A percentile compares a stretch with the other conserved stretches of the same genome.
Evolutionary conservation across 2,113 vertebrate species (phyloP).

Genomic region (Callocephalon fimbriatum): DNA sequence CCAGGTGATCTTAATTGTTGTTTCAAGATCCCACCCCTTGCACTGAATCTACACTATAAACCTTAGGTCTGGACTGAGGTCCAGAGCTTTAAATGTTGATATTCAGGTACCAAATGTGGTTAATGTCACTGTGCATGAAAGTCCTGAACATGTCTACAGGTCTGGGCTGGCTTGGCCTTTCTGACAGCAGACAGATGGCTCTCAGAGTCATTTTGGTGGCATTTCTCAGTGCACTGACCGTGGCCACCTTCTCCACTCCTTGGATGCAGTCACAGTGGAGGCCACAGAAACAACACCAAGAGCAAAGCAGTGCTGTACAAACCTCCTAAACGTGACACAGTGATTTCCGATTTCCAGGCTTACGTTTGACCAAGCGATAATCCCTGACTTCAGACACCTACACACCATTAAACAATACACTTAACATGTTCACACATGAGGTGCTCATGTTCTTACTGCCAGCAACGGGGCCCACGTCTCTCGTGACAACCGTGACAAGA

Average conservation of each 20-base stretch:
- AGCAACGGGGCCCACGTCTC: accelerated
- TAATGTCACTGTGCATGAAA: neutral
- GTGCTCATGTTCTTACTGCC: neutral
- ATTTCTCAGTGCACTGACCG: neutral
- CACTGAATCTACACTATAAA: neutral
- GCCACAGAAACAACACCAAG: neutral
- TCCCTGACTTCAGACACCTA: neutral
- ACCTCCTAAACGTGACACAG: accelerated
- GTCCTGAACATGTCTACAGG: neutral
- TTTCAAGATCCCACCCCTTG: neutral
- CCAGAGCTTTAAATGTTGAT: neutral
- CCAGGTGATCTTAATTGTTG: neutral
- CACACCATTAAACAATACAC: neutral
- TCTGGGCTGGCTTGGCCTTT: neutral
- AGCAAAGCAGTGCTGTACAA: neutral
- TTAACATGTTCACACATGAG: neutral
- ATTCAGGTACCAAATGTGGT: neutral
- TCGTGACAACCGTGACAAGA: neutral
- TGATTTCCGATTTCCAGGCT: neutral
- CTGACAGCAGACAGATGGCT: neutral
- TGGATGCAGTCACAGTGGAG: neutral
- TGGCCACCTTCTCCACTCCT: accelerated
- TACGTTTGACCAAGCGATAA: neutral
- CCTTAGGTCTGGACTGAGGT: neutral
- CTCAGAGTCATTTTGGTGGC: neutral